Base-by-base conservation (phyloP, 2,888 invertebrate genomes). In the Chalcis sispes region DNA sequence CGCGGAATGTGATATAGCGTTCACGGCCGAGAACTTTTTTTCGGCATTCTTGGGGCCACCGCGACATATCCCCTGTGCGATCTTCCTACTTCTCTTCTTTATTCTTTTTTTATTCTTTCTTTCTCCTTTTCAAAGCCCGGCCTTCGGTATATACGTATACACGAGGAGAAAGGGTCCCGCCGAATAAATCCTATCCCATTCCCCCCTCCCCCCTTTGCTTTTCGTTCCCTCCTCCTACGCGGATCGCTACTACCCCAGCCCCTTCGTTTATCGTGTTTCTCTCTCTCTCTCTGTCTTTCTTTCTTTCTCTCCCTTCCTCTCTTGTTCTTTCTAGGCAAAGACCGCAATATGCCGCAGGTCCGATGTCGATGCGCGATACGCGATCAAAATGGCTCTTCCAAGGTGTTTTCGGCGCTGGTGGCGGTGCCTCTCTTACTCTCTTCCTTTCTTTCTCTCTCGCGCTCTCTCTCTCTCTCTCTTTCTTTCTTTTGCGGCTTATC, bases 151-250 rank as follows among this genome's bases (percentile, higher is more conserved):
- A 25, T 8, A 46, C 27, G 25, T n/a, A n/a, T n/a, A 20, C 8
- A 20, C 8, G 20, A 36, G 62, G 36, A 58, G 67, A 78, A 76
- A 78, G 70, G 78, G 73, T 72, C 56, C 65, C 70, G n/a, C 72
- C 64, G 72, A 78, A 78, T 78, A 78, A 78, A 78, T 78, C 78
- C 75, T 72, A 50, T 10, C 59, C 8, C 36, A 46, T 29, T 23
- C 4, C 54, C 40, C 40, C 40, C 23, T 50, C 40, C 5, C n/a
- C 40, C 40, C 13, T 50, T 42, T 18, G 36, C 10, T 36, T 36
- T 20, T 50, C 46, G 50, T 50, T 50, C 50, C 50, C 50, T 50
- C 36, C 36, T 36, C 50, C 50, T 50, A 18, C 50, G 7, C 8
- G 36, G 36, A 7, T 7, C 36, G 5, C 50, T 20, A 18, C 50